Conservation (phyloP, 2,113 vertebrate genomes). For the Loxodonta africana region DNA sequence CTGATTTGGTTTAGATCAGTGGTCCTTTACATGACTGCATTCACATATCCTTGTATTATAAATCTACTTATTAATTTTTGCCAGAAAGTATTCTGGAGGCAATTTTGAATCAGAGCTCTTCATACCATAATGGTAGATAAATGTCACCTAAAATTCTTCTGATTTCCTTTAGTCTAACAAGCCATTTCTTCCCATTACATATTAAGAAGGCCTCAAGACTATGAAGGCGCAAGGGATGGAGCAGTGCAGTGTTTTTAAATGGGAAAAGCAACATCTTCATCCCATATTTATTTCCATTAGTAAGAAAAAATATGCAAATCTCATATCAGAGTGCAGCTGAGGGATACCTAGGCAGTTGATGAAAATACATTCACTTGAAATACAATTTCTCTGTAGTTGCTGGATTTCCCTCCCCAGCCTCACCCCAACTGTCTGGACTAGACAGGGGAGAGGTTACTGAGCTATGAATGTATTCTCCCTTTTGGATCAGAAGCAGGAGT, state of each 20-base stretch:
- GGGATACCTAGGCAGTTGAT: slow-evolving; percentile 81
- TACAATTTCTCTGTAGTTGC: slow-evolving; percentile 84
- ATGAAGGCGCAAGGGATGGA: slow-evolving; percentile 53
- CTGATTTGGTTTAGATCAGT: slow-evolving; percentile 70
- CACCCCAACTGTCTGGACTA: slow-evolving; percentile 75
- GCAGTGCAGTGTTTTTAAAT: slow-evolving; percentile 77
- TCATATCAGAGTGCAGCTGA: slow-evolving; percentile 80
- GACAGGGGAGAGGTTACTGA: slow-evolving; percentile 83
- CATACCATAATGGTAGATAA: slow-evolving; percentile 62
- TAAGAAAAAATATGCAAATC: slow-evolving; percentile 86
- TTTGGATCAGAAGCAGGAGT: slow-evolving; percentile 75
- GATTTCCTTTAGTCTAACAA: slow-evolving; percentile 78
- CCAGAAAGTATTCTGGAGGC: slow-evolving; percentile 71
- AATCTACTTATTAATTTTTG: slow-evolving; percentile 75
- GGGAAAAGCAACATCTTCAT: slow-evolving; percentile 82
- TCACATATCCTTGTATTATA: slow-evolving; percentile 66
- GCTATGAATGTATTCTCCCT: slow-evolving; percentile 83
- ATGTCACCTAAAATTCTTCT: slow-evolving; percentile 74
- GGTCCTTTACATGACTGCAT: slow-evolving; percentile 53
- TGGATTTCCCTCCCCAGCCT: slow-evolving; percentile 70
- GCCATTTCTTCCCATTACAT: slow-evolving; percentile 81
- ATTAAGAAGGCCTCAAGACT: slow-evolving; percentile 81
- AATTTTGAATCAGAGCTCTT: slow-evolving; percentile 68
- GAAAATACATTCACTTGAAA: slow-evolving; percentile 86
- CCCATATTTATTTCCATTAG: slow-evolving; percentile 83